Conservation (phyloP, 2,888 invertebrate genomes). For the Drosophila incognita region DNA sequence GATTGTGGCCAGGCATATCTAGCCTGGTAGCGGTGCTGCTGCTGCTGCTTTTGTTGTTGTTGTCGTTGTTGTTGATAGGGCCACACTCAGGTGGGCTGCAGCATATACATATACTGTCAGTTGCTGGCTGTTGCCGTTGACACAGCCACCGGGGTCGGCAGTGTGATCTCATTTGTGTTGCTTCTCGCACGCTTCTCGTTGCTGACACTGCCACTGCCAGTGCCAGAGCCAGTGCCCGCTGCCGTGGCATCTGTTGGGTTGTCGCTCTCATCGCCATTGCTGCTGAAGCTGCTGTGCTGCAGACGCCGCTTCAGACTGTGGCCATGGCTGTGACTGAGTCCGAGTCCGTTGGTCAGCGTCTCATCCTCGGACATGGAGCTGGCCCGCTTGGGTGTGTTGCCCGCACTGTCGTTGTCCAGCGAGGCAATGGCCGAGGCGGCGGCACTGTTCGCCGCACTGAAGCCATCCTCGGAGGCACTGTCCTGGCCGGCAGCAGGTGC, state of each 20-base stretch:
- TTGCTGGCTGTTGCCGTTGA: constrained; percentile 65
- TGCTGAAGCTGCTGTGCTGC: constrained; percentile 76
- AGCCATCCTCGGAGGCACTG: constrained; percentile 84
- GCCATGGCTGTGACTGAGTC: constrained; percentile 52
- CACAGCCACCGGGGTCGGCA: constrained; percentile 21
- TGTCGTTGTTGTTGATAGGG: constrained; percentile 15
- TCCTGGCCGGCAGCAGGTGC: constrained; percentile 77
- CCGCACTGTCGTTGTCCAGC: constrained; percentile 81
- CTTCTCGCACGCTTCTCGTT: constrained; percentile 61
- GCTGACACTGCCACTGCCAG: constrained; percentile 1
- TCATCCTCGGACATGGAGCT: constrained; percentile 82
- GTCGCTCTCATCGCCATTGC: constrained; percentile 82
- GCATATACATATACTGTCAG: constrained; percentile 82
- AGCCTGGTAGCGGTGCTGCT: constrained; percentile 2
- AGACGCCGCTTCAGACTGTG: constrained; percentile 77
- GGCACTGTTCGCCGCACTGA: constrained; percentile 80
- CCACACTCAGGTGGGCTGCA: constrained; percentile 79
- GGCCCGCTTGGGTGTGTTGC: constrained; percentile 80
- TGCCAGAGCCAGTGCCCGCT: not conserved
- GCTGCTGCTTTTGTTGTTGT: not conserved
- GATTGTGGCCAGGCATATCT: constrained; percentile 41
- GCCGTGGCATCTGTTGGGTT: constrained; percentile 58
- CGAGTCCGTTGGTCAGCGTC: constrained; percentile 61
- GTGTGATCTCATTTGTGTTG: constrained; percentile 37
- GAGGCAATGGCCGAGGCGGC: constrained; percentile 82